These are phyloP conservation scores for Chaetodon trifascialis DNA, from an alignment of 2,113 vertebrate species.

Conservation along the genomic window DNA sequence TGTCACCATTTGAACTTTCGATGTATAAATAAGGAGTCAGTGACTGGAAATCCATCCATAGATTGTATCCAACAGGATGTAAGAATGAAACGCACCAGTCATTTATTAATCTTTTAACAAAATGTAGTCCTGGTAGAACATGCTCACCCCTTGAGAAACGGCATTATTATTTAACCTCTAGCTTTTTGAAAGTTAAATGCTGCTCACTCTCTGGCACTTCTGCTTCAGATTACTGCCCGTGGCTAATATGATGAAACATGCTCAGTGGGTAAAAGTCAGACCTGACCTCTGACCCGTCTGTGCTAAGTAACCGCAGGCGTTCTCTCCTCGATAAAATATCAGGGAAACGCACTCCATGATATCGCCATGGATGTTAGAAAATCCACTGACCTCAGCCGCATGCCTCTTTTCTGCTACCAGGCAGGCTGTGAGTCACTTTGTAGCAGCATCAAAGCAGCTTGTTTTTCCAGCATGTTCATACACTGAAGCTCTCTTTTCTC, in stretches of 20 bases:
- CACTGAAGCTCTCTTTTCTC: not conserved
- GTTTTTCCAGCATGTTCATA: not conserved
- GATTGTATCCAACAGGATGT: not conserved
- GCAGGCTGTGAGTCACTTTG: constrained; percentile 32
- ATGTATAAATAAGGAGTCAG: constrained; percentile 10
- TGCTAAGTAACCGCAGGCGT: constrained; percentile 90
- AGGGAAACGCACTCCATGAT: constrained; percentile 79
- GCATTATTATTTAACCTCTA: constrained; percentile 52
- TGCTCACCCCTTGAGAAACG: not conserved
- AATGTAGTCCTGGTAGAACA: not conserved
- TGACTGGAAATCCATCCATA: not conserved
- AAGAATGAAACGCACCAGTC: not conserved
- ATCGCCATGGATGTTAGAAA: constrained; percentile 45
- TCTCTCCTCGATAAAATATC: constrained; percentile 89
- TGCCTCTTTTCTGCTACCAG: constrained; percentile 28
- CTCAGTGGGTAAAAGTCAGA: constrained; percentile 86
- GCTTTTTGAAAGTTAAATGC: constrained; percentile 76
- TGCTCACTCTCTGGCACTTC: constrained; percentile 83
- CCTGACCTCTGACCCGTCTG: constrained; percentile 89
- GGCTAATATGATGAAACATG: constrained; percentile 85
- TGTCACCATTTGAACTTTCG: constrained; percentile 2
- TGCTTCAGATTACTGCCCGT: constrained; percentile 92
- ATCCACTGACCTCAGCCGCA: constrained; percentile 36
- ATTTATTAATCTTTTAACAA: not conserved
- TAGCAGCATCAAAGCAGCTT: constrained; percentile 2